Evolutionary conservation across 1,140 invertebrate species (phyloP).

Genomic region (Lethrus apterus): DNA sequence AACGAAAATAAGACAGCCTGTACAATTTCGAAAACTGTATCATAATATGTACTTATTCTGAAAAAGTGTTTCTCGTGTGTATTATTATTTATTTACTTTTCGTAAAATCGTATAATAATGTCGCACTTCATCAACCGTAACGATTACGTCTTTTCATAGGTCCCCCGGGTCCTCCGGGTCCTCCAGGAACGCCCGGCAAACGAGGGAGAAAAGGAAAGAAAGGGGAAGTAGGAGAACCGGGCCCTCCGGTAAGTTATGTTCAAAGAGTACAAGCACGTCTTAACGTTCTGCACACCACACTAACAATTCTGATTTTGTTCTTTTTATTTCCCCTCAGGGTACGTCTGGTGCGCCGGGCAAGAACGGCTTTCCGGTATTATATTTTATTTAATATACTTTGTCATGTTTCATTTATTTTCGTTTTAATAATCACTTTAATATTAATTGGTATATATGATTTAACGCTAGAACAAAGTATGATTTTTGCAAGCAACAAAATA

Average conservation of each 20-base stretch:
- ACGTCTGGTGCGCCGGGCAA: slow-evolving; percentile 69
- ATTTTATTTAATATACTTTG: slow-evolving; percentile 46
- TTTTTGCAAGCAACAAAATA: too few relatives aligned
- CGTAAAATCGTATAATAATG: not conserved
- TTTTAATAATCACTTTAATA: slow-evolving; percentile 11
- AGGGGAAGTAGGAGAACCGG: slow-evolving; percentile 74
- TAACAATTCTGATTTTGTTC: slow-evolving; percentile 29
- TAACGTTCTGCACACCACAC: slow-evolving; percentile 19
- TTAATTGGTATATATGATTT: slow-evolving; percentile 31
- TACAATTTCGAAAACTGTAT: too few relatives aligned
- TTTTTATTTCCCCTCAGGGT: slow-evolving; percentile 55
- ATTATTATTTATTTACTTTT: not conserved
- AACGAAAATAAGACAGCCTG: too few relatives aligned
- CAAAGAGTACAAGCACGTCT: slow-evolving; percentile 8
- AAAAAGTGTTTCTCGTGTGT: too few relatives aligned
- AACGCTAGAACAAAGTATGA: too few relatives aligned
- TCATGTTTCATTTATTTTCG: slow-evolving; percentile 29
- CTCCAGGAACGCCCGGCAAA: slow-evolving; percentile 70
- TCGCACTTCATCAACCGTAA: not conserved
- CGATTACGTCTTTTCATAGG: slow-evolving; percentile 25
- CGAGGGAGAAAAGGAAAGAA: slow-evolving; percentile 84
- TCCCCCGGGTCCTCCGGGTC: slow-evolving; percentile 58
- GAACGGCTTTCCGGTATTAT: slow-evolving; percentile 82
- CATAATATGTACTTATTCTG: too few relatives aligned
- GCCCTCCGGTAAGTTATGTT: slow-evolving; percentile 56